Percentiles rank a stretch among this genome's conserved stretches.
These are phyloP conservation scores for Netelia melanura DNA, from an alignment of 2,888 invertebrate species.

Conservation along the genomic window DNA sequence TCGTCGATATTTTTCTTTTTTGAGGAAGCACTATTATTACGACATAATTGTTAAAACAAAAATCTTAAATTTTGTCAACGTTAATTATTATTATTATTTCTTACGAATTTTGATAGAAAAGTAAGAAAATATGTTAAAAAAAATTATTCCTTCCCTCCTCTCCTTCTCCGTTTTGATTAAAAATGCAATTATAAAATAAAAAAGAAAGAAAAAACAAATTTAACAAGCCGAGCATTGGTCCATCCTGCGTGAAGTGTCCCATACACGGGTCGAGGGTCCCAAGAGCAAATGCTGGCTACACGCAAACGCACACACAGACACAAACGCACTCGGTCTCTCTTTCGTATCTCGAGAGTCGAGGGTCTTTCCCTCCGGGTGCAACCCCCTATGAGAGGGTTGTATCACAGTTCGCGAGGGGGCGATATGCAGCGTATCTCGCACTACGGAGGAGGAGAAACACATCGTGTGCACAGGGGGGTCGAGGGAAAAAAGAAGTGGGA, in stretches of 20 bases:
- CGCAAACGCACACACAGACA: constrained; percentile 18
- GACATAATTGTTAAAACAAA: too few species aligned
- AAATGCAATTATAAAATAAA: too few species aligned
- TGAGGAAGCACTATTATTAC: too few species aligned
- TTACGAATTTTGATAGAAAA: too few species aligned
- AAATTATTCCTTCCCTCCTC: too few species aligned
- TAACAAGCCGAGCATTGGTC: too few species aligned
- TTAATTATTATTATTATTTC: too few species aligned
- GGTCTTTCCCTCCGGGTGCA: constrained; percentile 54
- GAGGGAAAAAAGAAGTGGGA: constrained; percentile 45
- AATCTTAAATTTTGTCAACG: too few species aligned
- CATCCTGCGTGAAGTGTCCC: constrained; percentile 23
- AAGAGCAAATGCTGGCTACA: constrained; percentile 28
- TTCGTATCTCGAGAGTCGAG: constrained; percentile 44
- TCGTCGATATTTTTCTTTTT: too few species aligned
- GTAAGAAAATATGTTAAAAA: too few species aligned
- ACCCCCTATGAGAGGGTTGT: constrained; percentile 57
- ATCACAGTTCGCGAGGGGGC: constrained; percentile 48
- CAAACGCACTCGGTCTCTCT: not conserved
- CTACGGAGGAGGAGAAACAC: constrained; percentile 54
- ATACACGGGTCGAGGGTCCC: constrained; percentile 31
- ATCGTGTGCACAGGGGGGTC: constrained; percentile 17
- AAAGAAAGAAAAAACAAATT: too few species aligned
- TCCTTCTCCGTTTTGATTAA: too few species aligned
- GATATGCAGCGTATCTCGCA: constrained; percentile 32